phyloP scores from a whole-genome alignment of 64 coral and sea anemone species.

The Pocillopora verrucosa region DNA sequence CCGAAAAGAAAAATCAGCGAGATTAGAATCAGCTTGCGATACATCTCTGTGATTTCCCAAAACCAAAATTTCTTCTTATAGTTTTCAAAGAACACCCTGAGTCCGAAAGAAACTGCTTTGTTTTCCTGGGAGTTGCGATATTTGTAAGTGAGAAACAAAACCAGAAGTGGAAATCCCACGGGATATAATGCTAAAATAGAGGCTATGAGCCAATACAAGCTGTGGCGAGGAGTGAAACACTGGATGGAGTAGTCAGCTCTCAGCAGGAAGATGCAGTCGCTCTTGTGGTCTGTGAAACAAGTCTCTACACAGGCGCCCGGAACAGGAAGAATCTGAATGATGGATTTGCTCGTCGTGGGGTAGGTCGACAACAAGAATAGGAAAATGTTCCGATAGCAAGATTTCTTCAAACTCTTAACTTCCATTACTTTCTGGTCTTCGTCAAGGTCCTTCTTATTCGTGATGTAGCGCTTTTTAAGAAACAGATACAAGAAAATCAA shows the following conservation, averaged over 20 bases:
- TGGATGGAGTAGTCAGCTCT: conserved; percentile 38
- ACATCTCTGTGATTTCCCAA: conserved; percentile 16
- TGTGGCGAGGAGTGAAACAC: conserved; percentile 18
- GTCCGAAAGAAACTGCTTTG: neutral
- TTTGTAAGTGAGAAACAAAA: conserved; percentile 55
- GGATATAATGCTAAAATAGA: conserved; percentile 54
- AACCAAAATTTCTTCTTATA: conserved; percentile 9
- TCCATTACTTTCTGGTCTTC: neutral
- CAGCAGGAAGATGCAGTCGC: conserved; percentile 15
- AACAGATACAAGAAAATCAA: conserved; percentile 38
- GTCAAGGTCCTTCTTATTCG: neutral
- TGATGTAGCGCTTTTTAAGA: conserved; percentile 29
- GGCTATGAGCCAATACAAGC: conserved; percentile 40
- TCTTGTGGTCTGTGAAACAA: conserved; percentile 7
- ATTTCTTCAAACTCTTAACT: conserved; percentile 36
- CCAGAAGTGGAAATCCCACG: conserved; percentile 66
- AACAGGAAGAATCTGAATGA: conserved; percentile 37
- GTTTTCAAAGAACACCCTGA: conserved; percentile 21
- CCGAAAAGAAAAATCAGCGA: neutral
- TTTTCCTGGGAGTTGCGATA: conserved; percentile 2
- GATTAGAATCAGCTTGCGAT: conserved; percentile 1
- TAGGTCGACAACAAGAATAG: conserved; percentile 25
- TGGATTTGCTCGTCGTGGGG: conserved; percentile 38
- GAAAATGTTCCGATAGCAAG: conserved; percentile 46
- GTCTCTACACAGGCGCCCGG: conserved; percentile 15